Evolutionary conservation across 2,113 vertebrate genomes (phyloP), one percentile per base, ranked within the genome.

Genomic region (Progne subis): DNA sequence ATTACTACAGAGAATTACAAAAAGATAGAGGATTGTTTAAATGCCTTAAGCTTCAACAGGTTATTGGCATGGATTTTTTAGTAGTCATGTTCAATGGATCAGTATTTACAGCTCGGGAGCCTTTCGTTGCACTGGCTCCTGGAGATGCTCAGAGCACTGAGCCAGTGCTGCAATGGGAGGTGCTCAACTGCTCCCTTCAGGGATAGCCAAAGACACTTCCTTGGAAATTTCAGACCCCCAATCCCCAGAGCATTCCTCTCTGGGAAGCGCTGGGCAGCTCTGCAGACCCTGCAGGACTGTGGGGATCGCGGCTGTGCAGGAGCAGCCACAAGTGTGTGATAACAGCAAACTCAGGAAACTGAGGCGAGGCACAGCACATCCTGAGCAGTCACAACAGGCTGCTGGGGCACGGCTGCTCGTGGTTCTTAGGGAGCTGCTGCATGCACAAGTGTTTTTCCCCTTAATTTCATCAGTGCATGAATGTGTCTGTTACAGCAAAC

Each of bases 291-390:
- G 2, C n/a, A n/a, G n/a, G n/a, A n/a, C n/a, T n/a, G n/a, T n/a
- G n/a, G n/a, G n/a, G n/a, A n/a, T n/a, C n/a, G n/a, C n/a, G n/a
- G n/a, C n/a, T n/a, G n/a, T n/a, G n/a, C n/a, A n/a, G n/a, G n/a
- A n/a, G n/a, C n/a, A n/a, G n/a, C n/a, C 69, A 14, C 1, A 15
- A 37, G 59, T 0, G 0, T 12, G 43, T 3, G 8, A 4, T 2
- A 25, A 12, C 64, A 68, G 64, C 77, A 46, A 10, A 32, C 6
- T 8, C 64, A 60, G 14, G 52, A 8, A 21, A 3, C 1, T 7
- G 74, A 18, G 64, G 9, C 0, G 2, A 46, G 68, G 37, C 24
- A 9, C 2, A 0, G 5, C 9, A 34, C n/a, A 12, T 18, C 31
- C 79, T 26, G 12, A 70, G 55, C 9, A 26, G 49, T 14, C 49